Conservation (phyloP, 1,140 invertebrate species). For the Drosophila parabipectinata region DNA sequence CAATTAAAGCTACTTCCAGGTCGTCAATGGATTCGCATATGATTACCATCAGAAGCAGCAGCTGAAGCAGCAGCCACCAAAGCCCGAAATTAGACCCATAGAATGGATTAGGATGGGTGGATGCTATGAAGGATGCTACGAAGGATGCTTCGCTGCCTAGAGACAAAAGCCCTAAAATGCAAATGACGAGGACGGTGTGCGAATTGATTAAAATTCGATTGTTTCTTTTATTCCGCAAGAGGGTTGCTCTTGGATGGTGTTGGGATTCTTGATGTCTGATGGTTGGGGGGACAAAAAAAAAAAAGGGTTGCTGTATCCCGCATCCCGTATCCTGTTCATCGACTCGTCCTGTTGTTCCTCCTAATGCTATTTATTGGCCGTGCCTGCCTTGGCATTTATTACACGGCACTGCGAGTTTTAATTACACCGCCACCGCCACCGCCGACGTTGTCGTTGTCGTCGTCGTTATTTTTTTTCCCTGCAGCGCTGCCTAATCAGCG, state of each 20-base stretch:
- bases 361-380: constrained; percentile 78
- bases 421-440: constrained; percentile 57
- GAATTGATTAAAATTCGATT: constrained; percentile 84
- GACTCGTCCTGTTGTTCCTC: constrained; percentile 40
- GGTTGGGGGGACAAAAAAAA: neutral
- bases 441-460: too few relatives aligned
- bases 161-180: constrained; percentile 63
- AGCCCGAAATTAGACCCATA: constrained; percentile 25
- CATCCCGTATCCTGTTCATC: constrained; percentile 5
- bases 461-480: constrained; percentile 21
- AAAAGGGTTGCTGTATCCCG: constrained; percentile 59
- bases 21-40: neutral
- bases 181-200: constrained; percentile 65
- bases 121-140: neutral
- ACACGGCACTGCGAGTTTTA: constrained; percentile 76
- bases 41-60: neutral
- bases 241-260: constrained; percentile 4
- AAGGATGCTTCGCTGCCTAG: constrained; percentile 54
- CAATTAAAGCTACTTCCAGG: neutral
- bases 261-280: neutral
- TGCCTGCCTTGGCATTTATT: constrained; percentile 81
- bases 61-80: neutral
- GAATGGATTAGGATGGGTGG: constrained; percentile 4
- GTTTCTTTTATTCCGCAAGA: constrained; percentile 72
- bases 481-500: constrained; percentile 76